Evolutionary conservation across 2,888 invertebrate species (phyloP).

Genomic region (Yponomeuta plumbellus): DNA sequence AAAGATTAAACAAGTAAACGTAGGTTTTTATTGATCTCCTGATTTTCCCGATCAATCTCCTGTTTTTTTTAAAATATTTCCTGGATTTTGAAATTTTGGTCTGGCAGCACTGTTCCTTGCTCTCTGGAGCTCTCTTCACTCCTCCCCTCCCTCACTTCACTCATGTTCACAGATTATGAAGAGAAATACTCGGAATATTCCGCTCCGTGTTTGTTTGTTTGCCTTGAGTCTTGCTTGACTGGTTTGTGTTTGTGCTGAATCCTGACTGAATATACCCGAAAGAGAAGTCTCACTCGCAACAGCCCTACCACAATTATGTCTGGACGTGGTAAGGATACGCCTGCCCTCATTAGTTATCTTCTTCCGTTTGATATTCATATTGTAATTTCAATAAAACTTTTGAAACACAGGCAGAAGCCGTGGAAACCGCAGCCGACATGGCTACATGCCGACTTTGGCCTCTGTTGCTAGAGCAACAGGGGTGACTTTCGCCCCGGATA

Average conservation of each 20-base stretch:
- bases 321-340: constrained; percentile 36
- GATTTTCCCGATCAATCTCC: too few species aligned
- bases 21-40: too few species aligned
- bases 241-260: too few species aligned
- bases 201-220: too few species aligned
- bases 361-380: not conserved
- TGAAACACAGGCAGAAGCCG: constrained; percentile 39
- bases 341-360: not conserved
- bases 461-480: constrained; percentile 50
- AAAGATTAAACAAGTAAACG: too few species aligned
- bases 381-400: not conserved
- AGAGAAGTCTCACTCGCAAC: not conserved
- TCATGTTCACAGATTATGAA: too few species aligned
- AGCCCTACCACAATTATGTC: constrained; percentile 33
- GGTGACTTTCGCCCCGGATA: constrained; percentile 43
- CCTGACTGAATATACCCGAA: not conserved
- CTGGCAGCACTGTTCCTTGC: too few species aligned
- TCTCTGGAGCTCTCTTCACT: too few species aligned
- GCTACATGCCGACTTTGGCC: constrained; percentile 37
- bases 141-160: too few species aligned
- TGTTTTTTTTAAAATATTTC: too few species aligned
- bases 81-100: too few species aligned
- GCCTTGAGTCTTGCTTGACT: not conserved
- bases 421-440: constrained; percentile 38
- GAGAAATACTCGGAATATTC: too few species aligned